phyloP scores from a whole-genome alignment of 2,113 vertebrate genomes.

The Sylvietta virens region DNA sequence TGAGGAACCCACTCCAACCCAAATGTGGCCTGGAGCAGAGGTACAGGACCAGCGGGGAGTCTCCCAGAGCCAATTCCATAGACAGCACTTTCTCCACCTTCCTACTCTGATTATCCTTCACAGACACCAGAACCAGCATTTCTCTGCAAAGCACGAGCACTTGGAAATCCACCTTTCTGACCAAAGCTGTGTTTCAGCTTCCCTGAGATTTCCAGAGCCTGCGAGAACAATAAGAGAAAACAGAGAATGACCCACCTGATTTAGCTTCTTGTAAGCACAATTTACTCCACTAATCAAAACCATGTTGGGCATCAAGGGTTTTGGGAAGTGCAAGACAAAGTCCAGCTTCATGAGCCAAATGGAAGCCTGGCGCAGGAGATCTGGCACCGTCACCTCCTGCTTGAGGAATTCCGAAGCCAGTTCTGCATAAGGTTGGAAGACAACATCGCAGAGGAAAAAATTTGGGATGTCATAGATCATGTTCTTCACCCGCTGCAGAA shows the following conservation, averaged over 20 bases:
- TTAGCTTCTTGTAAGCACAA: slow-evolving; percentile 37
- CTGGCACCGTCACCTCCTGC: slow-evolving; percentile 57
- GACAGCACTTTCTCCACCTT: neutral
- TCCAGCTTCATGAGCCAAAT: slow-evolving; percentile 84
- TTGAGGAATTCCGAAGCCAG: slow-evolving; percentile 72
- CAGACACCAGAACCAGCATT: neutral
- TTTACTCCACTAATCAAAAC: slow-evolving; percentile 67
- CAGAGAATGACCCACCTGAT: neutral
- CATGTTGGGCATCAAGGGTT: slow-evolving; percentile 86
- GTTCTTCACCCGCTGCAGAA: slow-evolving; percentile 78
- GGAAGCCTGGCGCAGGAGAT: slow-evolving; percentile 73
- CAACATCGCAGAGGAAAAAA: slow-evolving; percentile 55
- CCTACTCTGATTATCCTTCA: neutral
- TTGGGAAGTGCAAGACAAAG: slow-evolving; percentile 75
- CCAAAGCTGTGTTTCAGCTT: neutral
- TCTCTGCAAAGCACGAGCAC: neutral
- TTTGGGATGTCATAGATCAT: slow-evolving; percentile 20
- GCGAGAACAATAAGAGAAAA: neutral
- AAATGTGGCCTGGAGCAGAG: no score
- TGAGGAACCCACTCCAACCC: no score
- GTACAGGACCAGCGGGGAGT: no score
- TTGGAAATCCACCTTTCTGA: neutral
- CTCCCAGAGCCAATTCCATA: neutral
- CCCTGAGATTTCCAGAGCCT: neutral
- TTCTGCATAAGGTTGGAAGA: slow-evolving; percentile 60